Evolutionary conservation across 2,888 invertebrate genomes (phyloP).

Genomic region (Macaria notata): DNA sequence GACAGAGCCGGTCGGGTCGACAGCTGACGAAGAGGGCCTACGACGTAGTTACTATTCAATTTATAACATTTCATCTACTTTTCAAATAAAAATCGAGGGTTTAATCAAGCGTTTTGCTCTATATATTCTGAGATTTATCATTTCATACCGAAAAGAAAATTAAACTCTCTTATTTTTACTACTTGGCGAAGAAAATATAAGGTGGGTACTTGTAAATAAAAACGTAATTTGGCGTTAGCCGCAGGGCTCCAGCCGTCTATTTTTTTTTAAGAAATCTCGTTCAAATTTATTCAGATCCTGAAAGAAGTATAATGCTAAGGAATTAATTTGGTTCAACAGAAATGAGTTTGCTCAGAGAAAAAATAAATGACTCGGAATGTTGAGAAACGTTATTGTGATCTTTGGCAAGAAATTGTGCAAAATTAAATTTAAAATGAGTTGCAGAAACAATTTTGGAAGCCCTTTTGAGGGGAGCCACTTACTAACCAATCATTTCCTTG

Average conservation of each 20-base stretch:
- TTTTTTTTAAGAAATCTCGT: constrained; percentile 72
- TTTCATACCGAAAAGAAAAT: constrained; percentile 16
- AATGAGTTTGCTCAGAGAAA: constrained; percentile 64
- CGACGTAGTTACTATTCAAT: constrained; percentile 9
- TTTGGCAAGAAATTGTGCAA: constrained; percentile 48
- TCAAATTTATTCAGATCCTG: constrained; percentile 76
- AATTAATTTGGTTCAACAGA: constrained; percentile 76
- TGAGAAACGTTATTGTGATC: constrained; percentile 72
- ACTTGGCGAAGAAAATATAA: constrained; percentile 20
- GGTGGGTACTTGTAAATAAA: constrained; percentile 69
- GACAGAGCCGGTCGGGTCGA: constrained; percentile 11
- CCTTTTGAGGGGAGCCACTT: constrained; percentile 22
- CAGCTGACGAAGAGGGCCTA: constrained; percentile 48
- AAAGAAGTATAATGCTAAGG: constrained; percentile 75
- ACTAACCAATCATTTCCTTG: constrained; percentile 15
- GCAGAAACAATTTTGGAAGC: constrained; percentile 48
- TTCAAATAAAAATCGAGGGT: constrained; percentile 15
- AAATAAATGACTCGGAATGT: constrained; percentile 73
- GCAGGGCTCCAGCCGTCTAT: constrained; percentile 65
- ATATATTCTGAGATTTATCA: constrained; percentile 27
- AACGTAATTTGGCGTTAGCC: constrained; percentile 76
- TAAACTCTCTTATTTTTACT: constrained; percentile 24
- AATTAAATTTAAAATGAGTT: constrained; percentile 61
- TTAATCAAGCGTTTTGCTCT: constrained; percentile 28
- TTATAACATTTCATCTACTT: not conserved